phyloP scores from a whole-genome alignment of 2,888 invertebrate genomes.

The Aphrophora alni region DNA sequence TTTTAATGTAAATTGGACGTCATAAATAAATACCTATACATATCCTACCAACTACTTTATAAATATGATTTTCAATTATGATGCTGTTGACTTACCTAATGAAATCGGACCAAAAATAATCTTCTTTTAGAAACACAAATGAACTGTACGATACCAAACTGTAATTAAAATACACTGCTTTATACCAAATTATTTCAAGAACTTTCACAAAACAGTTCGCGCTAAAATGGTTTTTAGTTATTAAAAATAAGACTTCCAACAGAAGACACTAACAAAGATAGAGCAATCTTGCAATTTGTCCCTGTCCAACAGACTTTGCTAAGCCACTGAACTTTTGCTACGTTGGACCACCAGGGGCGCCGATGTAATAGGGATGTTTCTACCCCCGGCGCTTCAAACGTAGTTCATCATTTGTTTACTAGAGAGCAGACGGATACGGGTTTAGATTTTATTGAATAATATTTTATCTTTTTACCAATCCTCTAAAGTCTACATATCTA shows the following conservation, averaged over 20 bases:
- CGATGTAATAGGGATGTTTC: not conserved
- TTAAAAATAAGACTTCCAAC: not conserved
- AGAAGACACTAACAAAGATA: not conserved
- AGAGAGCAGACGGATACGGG: not conserved
- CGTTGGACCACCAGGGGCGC: not conserved
- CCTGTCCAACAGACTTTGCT: not conserved
- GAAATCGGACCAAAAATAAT: not conserved
- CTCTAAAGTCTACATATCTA: too few relatives aligned
- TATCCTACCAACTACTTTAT: too few relatives aligned
- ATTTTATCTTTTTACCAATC: too few relatives aligned
- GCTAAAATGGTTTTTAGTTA: not conserved
- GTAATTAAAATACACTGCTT: not conserved
- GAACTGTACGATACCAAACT: not conserved
- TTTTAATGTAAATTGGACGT: too few relatives aligned
- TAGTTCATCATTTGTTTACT: not conserved
- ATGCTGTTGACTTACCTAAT: not conserved
- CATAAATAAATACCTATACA: too few relatives aligned
- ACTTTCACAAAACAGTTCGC: not conserved
- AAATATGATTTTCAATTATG: too few relatives aligned
- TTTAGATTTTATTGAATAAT: not conserved
- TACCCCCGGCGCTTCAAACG: not conserved
- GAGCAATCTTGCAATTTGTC: not conserved
- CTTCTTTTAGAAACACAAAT: not conserved
- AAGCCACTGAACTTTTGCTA: not conserved
- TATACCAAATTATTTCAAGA: not conserved